These are phyloP conservation scores for Chrysopilus asiliformis DNA, from an alignment of 2,888 invertebrate species.

Conservation along the genomic window DNA sequence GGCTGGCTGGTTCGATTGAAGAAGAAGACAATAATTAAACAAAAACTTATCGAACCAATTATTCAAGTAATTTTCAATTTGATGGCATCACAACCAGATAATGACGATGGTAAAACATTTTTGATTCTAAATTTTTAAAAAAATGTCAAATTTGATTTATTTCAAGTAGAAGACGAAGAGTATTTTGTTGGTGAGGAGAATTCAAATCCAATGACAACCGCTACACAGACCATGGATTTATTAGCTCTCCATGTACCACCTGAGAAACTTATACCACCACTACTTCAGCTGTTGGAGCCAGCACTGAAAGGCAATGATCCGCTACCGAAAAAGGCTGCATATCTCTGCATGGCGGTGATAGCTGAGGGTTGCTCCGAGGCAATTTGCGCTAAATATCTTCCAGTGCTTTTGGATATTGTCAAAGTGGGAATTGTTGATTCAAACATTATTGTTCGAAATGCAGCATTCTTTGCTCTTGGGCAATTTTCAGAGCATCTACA, in stretches of 20 bases:
- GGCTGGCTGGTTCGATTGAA: slow-evolving; percentile 53
- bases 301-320: slow-evolving; percentile 47
- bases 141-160: background rate
- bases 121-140: no score
- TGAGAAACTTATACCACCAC: slow-evolving; percentile 56
- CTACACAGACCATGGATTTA: slow-evolving; percentile 59
- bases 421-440: slow-evolving; percentile 54
- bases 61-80: slow-evolving; percentile 51
- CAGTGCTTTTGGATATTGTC: slow-evolving; percentile 53
- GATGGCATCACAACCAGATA: slow-evolving; percentile 48
- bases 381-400: slow-evolving; percentile 55
- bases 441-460: slow-evolving; percentile 51
- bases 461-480: slow-evolving; percentile 64
- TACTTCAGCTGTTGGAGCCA: slow-evolving; percentile 52
- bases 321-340: slow-evolving; percentile 55
- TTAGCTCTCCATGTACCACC: slow-evolving; percentile 62
- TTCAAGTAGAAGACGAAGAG: slow-evolving; percentile 41
- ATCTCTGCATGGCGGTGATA: slow-evolving; percentile 56
- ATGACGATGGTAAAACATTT: slow-evolving; percentile 42
- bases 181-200: slow-evolving; percentile 51
- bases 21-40: slow-evolving; percentile 55
- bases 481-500: slow-evolving; percentile 70
- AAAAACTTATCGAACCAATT: slow-evolving; percentile 56
- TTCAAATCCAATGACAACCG: slow-evolving; percentile 50
- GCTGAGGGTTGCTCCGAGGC: slow-evolving; percentile 69